These are phyloP conservation scores for Eubucco bourcierii DNA, from an alignment of 2,113 vertebrate genomes.

Conservation along the genomic window DNA sequence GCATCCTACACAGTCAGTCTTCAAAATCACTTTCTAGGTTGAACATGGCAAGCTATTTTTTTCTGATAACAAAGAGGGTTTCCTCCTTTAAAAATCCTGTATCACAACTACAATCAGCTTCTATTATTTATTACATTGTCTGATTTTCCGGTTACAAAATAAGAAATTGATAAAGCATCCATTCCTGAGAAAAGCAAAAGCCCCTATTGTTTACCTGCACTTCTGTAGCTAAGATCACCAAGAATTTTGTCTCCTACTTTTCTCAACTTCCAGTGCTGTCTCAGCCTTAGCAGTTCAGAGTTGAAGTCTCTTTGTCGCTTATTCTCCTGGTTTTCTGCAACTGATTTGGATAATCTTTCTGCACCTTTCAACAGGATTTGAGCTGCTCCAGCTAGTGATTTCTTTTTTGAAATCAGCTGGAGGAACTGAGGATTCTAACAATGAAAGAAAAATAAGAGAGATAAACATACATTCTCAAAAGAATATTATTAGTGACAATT, in stretches of 20 bases:
- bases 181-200: background rate
- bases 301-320: slow-evolving; percentile 95
- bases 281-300: slow-evolving; percentile 90
- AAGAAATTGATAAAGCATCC: background rate
- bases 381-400: slow-evolving; percentile 91
- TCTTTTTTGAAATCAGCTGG: slow-evolving; percentile 95
- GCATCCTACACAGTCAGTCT: background rate
- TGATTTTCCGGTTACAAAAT: background rate
- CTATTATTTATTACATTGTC: background rate
- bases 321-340: slow-evolving; percentile 94
- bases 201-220: slow-evolving; percentile 81
- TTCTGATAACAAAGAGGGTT: background rate
- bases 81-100: background rate
- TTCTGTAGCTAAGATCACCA: slow-evolving; percentile 96
- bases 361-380: slow-evolving; percentile 93
- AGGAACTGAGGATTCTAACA: slow-evolving; percentile 89
- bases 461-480: background rate
- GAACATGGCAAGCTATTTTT: background rate
- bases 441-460: background rate
- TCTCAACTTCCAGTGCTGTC: slow-evolving; percentile 97
- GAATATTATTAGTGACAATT: background rate
- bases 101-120: background rate
- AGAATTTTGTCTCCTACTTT: slow-evolving; percentile 99
- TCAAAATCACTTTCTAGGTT: background rate
- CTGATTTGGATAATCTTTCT: slow-evolving; percentile 91